A percentile compares a stretch with the other conserved stretches of the same genome.
Evolutionary conservation across 2,797 vertebrate genomes (phyloP).

Genomic region (Melopsittacus undulatus): DNA sequence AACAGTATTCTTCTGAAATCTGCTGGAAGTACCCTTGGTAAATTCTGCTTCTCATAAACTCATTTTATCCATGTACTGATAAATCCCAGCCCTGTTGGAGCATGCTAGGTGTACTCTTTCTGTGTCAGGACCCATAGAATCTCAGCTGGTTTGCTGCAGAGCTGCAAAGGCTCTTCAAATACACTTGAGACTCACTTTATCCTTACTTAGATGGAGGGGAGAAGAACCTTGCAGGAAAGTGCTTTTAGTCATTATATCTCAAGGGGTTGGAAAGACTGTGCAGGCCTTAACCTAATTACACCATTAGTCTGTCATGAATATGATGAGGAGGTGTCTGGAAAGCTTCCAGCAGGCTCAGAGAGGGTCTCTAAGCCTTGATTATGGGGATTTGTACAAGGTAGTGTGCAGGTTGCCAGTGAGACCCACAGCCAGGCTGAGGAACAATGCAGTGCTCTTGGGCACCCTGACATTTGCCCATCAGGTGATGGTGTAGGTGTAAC

Average conservation of each 20-base stretch:
- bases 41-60: constrained; percentile 28
- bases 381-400: neutral
- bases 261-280: neutral
- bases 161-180: neutral
- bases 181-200: constrained; percentile 13
- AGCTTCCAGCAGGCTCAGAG: neutral
- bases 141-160: constrained; percentile 2
- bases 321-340: neutral
- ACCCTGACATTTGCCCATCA: rapidly evolving
- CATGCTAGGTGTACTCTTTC: neutral
- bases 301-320: neutral
- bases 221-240: neutral
- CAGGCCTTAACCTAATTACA: neutral
- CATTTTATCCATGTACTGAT: neutral
- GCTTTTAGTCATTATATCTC: constrained; percentile 1
- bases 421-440: neutral
- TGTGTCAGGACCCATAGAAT: neutral
- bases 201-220: neutral
- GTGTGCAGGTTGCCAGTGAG: neutral
- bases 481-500: neutral
- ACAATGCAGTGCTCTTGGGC: neutral
- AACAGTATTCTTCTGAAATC: constrained; percentile 45
- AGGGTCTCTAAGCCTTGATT: neutral
- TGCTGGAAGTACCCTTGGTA: constrained; percentile 19
- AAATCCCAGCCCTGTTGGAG: constrained; percentile 5